These are phyloP conservation scores for Drosophila paracracens DNA, from an alignment of 2,888 invertebrate species.

Conservation along the genomic window DNA sequence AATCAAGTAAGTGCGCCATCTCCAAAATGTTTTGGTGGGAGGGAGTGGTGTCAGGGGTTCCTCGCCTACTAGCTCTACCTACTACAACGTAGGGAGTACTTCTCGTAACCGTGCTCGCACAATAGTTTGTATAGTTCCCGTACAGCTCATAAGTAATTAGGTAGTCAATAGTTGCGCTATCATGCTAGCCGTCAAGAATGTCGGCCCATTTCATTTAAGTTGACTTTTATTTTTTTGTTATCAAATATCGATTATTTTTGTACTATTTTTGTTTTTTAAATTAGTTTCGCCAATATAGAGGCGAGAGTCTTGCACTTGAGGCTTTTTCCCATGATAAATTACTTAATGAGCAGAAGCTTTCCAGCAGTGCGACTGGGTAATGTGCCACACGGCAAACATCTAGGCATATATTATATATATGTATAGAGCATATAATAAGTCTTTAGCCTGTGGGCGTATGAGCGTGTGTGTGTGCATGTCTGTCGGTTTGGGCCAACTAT, in stretches of 20 bases:
- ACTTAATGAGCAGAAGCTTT: slow-evolving; percentile 63
- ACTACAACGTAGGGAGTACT: not conserved
- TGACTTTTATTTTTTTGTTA: slow-evolving; percentile 4
- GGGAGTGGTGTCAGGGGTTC: not conserved
- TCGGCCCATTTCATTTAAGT: slow-evolving; percentile 37
- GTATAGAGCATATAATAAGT: slow-evolving; percentile 13
- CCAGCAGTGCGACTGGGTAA: slow-evolving; percentile 17
- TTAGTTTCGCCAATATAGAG: slow-evolving; percentile 37
- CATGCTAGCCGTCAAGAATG: slow-evolving; percentile 18
- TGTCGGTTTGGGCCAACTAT: slow-evolving; percentile 45
- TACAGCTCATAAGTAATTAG: slow-evolving; percentile 50
- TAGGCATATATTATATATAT: slow-evolving; percentile 9
- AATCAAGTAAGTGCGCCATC: slow-evolving; percentile 39
- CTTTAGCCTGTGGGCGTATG: slow-evolving; percentile 19
- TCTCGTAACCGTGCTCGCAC: not conserved
- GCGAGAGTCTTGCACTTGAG: slow-evolving; percentile 42
- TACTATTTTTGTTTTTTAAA: not conserved
- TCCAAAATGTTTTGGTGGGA: not conserved
- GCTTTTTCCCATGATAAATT: slow-evolving; percentile 55
- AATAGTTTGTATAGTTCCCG: slow-evolving; percentile 1
- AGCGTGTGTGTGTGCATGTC: slow-evolving; percentile 19
- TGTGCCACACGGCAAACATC: slow-evolving; percentile 15
- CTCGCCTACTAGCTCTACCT: not conserved
- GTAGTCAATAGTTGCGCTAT: slow-evolving; percentile 49
- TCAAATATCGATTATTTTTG: slow-evolving; percentile 14